Base-by-base conservation (phyloP, 2,797 vertebrate species). In the Myotis pilosus region DNA sequence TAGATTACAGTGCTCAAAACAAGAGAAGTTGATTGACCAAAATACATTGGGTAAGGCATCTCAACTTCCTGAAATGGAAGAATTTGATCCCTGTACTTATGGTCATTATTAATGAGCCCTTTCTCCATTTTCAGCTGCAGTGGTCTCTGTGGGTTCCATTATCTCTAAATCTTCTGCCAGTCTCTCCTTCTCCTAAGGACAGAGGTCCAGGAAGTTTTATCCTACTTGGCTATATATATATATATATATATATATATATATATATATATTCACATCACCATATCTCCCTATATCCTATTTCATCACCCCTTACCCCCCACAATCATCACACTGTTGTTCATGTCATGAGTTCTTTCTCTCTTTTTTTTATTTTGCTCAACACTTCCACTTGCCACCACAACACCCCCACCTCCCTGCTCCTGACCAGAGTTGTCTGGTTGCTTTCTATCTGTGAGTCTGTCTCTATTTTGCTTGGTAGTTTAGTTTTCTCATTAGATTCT, bases 181-280 rank as follows among this genome's bases (percentile, higher is more conserved):
- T 97, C 95, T 57, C 23, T 94, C 88, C 2, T 98, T 96, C 88
- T 88, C 98, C 36, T 99, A 98, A 47, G 99, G 98, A 95, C 99
- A 99, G 83, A 99, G 98, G 97, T 99, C 99, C 0, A 99, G 99
- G 93, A 98, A 99, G 95, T 96, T 99, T 94, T 99, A 99, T 99
- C 99, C 81, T 99, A 99, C 99, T 99, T 99, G 95, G 97, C n/a
- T n/a, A n/a, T n/a, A n/a, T n/a, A n/a, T n/a, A n/a, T n/a, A n/a
- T n/a, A n/a, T n/a, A n/a, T n/a, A n/a, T n/a, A n/a, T n/a, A n/a
- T n/a, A n/a, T n/a, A n/a, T n/a, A 6, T 53, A 6, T 53, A 2
- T 30, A 3, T n/a, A 6, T 30, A 13, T 62, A 53, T 53, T 53
- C 20, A 19, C 16, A 53, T 53, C 53, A 22, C 53, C 53, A 20